Conservation (phyloP, 2,113 vertebrate genomes). For the Psilopogon haemacephalus region DNA sequence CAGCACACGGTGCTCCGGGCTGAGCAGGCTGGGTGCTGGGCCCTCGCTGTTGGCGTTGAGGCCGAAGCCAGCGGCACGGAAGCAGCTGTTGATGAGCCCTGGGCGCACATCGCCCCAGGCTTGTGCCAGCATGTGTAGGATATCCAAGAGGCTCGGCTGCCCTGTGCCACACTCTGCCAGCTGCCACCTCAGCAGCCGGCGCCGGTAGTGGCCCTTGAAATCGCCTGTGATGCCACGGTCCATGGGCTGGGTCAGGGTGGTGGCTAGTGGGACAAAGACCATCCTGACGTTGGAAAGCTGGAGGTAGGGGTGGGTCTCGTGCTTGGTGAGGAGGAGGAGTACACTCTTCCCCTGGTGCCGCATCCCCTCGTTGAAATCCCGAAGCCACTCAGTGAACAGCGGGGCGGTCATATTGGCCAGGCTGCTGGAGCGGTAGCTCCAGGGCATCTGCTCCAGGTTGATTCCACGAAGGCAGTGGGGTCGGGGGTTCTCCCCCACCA, state of each 20-base stretch:
- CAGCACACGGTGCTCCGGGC: neutral
- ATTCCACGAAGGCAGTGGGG: neutral
- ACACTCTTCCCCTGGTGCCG: neutral
- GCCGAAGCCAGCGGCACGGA: constrained; percentile 20
- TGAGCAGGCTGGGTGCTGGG: accelerated
- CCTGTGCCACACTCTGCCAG: neutral
- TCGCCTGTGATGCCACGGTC: neutral
- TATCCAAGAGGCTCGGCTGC: constrained; percentile 24
- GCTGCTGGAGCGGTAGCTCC: neutral
- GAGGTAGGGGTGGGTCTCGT: neutral
- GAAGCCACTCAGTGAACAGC: constrained; percentile 41
- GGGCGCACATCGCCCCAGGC: constrained; percentile 36
- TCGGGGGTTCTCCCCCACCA: neutral
- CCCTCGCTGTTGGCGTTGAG: neutral
- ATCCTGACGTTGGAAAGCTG: constrained; percentile 31
- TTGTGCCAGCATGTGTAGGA: constrained; percentile 19
- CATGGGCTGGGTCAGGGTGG: neutral
- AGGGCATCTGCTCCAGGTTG: constrained; percentile 3
- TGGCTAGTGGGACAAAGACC: neutral
- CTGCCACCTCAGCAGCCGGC: constrained; percentile 52
- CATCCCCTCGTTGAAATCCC: constrained; percentile 12
- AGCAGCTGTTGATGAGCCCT: neutral
- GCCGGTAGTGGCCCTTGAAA: constrained; percentile 45
- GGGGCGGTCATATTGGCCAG: neutral
- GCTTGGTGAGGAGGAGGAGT: neutral